Base-by-base conservation (phyloP, 2,113 vertebrate genomes). In the Turnix velox region DNA sequence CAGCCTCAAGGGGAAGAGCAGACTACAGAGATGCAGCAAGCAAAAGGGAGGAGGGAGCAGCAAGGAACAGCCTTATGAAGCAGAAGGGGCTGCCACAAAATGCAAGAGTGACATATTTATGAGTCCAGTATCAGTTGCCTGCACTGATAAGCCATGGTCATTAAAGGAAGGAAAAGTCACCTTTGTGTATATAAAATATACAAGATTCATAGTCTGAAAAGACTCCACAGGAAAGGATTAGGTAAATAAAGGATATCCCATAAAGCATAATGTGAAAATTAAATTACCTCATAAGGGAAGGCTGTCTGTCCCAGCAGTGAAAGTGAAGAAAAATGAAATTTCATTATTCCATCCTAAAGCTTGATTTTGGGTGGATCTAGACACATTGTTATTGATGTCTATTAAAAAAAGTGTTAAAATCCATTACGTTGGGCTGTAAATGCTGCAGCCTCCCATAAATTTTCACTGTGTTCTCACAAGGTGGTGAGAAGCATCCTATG, bases 231-330 rank as follows among this genome's bases (percentile, higher is more conserved):
- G 97, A 98, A 98, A 97, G 51, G 92, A 98, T 97, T 98, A 95
- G 97, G 97, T 98, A 98, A 98, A 98, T 97, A 98, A 96, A 98
- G 97, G 97, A 98, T 97, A 97, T 98, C 97, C 98, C 97, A 97
- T 97, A 95, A 97, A 97, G 95, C 95, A 95, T 97, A 95, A 98
- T 97, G 95, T 90, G 97, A 97, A 97, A 97, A 97, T 95, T 95
- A 90, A 96, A 94, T 96, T 96, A 95, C 97, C 96, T 94, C 93
- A 92, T 91, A 89, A 94, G 95, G 57, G 96, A 95, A 97, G 68
- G 80, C 52, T 93, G 87, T 67, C 93, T 90, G 57, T 91, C 78
- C 77, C 93, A 72, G 87, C 66, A 94, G 87, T 65, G 93, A 92
- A 90, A 93, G 88, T 73, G 54, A 92, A 46, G 67, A 93, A 95